Base-by-base conservation (phyloP, 2,113 vertebrate species). In the Ciconia stormi region DNA sequence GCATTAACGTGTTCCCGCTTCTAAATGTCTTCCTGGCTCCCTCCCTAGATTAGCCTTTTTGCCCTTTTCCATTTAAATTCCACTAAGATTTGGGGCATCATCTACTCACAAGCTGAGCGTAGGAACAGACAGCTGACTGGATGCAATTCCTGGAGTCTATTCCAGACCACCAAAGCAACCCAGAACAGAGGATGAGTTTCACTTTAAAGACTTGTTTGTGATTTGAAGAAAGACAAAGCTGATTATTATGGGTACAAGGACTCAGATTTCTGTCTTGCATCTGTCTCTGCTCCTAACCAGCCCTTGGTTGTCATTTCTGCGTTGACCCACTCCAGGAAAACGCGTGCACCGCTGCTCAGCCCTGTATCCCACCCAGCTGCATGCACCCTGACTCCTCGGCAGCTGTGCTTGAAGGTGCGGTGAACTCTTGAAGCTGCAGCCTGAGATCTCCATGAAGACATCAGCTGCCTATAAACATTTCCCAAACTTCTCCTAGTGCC, bases 11-110 rank as follows among this genome's bases (percentile, higher is more conserved):
- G 44, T 79, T 97, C 77, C 65, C 3, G 0, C 30, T 95, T 84
- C 81, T 94, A 93, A 96, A 96, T 56, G 22, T 72, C 83, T 91
- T 95, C 73, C 56, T 92, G 94, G 56, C 65, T 95, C 83, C 40
- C 70, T 84, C 94, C 44, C 73, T 76, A 82, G 89, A 94, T 97
- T 96, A 96, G 89, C 94, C 89, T 96, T 97, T 87, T 95, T 95
- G 93, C 96, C 94, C 94, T 97, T 96, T 95, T 85, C 95, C 94
- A 95, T 96, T 95, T 95, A 89, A 95, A 95, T 95, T 95, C 96
- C 83, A 84, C 81, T 76, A 92, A 92, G 89, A 95, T 94, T 87
- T 90, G 52, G 95, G 94, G 92, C 89, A 96, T 72, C 90, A 36
- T 81, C 76, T 84, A 63, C 36, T 94, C 2, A 1, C 80, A 92